Conservation (phyloP, 2,888 invertebrate species). For the Ectropis crepuscularia region DNA sequence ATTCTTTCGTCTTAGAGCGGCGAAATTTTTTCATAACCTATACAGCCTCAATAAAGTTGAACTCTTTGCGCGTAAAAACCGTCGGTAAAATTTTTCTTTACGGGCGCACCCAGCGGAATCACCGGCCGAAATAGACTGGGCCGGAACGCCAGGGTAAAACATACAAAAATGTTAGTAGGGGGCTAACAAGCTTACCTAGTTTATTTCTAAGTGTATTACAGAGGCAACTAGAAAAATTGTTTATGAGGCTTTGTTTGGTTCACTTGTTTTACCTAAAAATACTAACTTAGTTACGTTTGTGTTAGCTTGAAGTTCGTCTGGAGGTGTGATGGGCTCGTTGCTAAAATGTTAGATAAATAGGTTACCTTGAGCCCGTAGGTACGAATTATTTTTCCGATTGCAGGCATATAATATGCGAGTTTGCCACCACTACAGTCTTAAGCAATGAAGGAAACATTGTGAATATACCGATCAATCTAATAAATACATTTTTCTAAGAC, state of each 20-base stretch:
- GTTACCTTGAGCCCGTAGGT: too few relatives aligned
- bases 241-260: slow-evolving; percentile 2
- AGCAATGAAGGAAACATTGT: too few relatives aligned
- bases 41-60: slow-evolving; percentile 58
- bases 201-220: slow-evolving; percentile 12
- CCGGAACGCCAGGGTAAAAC: slow-evolving; percentile 32
- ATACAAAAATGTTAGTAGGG: slow-evolving; percentile 36
- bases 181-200: slow-evolving; percentile 33
- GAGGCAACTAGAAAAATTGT: slow-evolving; percentile 14
- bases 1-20: slow-evolving; percentile 46
- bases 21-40: slow-evolving; percentile 58
- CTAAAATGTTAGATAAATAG: too few relatives aligned
- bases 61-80: slow-evolving; percentile 54
- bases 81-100: slow-evolving; percentile 60
- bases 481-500: too few relatives aligned
- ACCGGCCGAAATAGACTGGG: slow-evolving; percentile 35
- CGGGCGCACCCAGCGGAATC: slow-evolving; percentile 48
- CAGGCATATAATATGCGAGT: too few relatives aligned
- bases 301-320: too few relatives aligned
- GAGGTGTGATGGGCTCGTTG: too few relatives aligned
- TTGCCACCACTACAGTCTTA: too few relatives aligned
- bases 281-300: background rate
- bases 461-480: too few relatives aligned
- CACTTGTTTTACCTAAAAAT: background rate
- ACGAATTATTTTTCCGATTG: too few relatives aligned